Evolutionary conservation across 2,797 vertebrate genomes (phyloP), one percentile per base, ranked within the genome.

Genomic region (Synanceia verrucosa): DNA sequence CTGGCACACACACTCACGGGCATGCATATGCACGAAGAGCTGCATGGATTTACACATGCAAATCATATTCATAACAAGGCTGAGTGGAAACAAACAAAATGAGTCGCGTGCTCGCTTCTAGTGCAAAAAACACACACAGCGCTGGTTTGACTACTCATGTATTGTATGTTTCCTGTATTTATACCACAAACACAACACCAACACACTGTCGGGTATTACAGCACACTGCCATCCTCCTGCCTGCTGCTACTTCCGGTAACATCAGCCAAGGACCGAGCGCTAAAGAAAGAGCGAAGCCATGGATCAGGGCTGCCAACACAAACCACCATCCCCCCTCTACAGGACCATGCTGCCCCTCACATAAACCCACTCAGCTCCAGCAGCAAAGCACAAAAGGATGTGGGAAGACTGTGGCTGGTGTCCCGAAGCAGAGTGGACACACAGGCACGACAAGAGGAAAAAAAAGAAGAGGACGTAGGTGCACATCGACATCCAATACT

Each of bases 221-320:
- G 71, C 76, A 65, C 77, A 64, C 75, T 26, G 78, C 79, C 72
- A 44, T 76, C 76, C 74, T 73, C 85, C 83, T 58, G 86, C 85
- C 83, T 58, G 86, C 88, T 91, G 90, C 69, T 79, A 75, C 87
- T 86, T 89, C 88, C 87, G 87, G 87, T 53, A 34, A 18, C 12
- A 11, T 52, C 72, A 31, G 87, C 90, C 86, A 90, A 87, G 73
- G 70, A 68, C 53, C 41, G 31, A 23, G 84, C 86, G 84, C 76
- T 81, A 70, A 82, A 84, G 83, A 82, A 82, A 80, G 77, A 85
- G 59, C 5, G 60, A 31, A 86, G 88, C 89, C 87, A 88, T 76
- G 83, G 89, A 88, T 79, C 67, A 63, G 79, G 70, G 33, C 73
- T 84, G 80, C 89, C 84, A 84, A 89, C 81, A 76, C 65, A 34